These are phyloP conservation scores for Zelleria hepariella DNA, from an alignment of 2,888 invertebrate genomes.

Conservation along the genomic window DNA sequence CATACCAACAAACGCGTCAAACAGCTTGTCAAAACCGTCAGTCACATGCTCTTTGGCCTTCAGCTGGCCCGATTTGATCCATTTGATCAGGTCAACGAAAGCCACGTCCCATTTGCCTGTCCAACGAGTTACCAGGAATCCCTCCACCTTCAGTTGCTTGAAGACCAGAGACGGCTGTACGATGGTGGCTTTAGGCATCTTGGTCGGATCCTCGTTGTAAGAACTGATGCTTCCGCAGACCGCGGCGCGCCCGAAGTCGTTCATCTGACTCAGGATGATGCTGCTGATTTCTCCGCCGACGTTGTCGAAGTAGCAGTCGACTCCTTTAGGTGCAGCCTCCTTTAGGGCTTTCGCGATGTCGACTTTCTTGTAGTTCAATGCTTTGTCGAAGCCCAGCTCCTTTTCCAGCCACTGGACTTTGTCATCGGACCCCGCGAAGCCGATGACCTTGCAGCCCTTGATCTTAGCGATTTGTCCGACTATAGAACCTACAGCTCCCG, in stretches of 20 bases:
- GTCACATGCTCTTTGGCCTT: constrained; percentile 72
- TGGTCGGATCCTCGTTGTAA: constrained; percentile 9
- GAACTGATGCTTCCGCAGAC: constrained; percentile 12
- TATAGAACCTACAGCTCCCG: constrained; percentile 76
- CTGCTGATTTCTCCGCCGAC: constrained; percentile 75
- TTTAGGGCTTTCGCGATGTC: constrained; percentile 68
- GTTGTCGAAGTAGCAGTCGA: constrained; percentile 85
- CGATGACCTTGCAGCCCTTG: constrained; percentile 75
- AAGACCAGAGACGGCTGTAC: constrained; percentile 58
- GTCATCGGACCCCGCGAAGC: constrained; percentile 78
- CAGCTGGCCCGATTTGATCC: constrained; percentile 74
- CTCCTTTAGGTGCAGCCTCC: constrained; percentile 76
- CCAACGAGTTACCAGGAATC: constrained; percentile 63
- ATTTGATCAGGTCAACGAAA: constrained; percentile 60
- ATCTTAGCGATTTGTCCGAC: constrained; percentile 80
- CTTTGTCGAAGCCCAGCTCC: constrained; percentile 77
- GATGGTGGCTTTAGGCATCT: constrained; percentile 21
- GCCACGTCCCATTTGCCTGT: constrained; percentile 61
- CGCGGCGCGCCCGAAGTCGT: constrained; percentile 37
- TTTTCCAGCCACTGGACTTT: constrained; percentile 78
- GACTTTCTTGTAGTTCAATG: constrained; percentile 80
- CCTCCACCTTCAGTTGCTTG: constrained; percentile 70
- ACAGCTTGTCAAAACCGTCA: constrained; percentile 75
- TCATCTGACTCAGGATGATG: constrained; percentile 68
- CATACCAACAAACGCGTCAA: constrained; percentile 72